These are phyloP conservation scores for Zophobas atratus DNA, from an alignment of 1,140 invertebrate species.

Conservation along the genomic window DNA sequence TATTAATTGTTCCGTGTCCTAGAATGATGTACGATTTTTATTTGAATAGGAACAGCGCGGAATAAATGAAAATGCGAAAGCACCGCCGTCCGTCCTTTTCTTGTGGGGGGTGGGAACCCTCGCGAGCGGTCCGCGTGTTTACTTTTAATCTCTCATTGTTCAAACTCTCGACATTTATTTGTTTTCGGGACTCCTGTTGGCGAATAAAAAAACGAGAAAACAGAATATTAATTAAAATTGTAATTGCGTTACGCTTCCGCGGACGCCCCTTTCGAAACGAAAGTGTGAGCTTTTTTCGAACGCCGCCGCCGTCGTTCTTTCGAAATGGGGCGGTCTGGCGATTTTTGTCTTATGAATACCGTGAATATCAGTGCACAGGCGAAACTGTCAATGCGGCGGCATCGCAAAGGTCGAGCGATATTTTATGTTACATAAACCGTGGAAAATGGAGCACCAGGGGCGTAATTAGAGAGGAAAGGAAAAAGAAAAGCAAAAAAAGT, in stretches of 20 bases:
- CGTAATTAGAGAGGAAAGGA: neutral
- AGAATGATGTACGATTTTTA: constrained; percentile 63
- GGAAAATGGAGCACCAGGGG: constrained; percentile 4
- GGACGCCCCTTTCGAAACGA: constrained; percentile 32
- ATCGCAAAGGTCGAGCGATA: constrained; percentile 44
- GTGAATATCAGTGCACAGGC: constrained; percentile 46
- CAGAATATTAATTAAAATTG: constrained; percentile 65
- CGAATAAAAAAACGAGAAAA: constrained; percentile 56
- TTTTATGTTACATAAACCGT: constrained; percentile 39
- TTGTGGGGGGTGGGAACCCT: constrained; percentile 29
- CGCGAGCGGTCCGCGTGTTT: constrained; percentile 57
- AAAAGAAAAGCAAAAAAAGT: neutral
- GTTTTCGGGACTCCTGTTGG: constrained; percentile 51
- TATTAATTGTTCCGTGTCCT: constrained; percentile 62
- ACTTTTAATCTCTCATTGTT: constrained; percentile 66
- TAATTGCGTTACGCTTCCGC: constrained; percentile 57
- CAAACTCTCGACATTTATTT: constrained; percentile 62
- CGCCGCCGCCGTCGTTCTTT: neutral
- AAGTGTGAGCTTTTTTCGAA: constrained; percentile 17
- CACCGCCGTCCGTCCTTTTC: constrained; percentile 44
- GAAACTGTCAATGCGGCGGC: constrained; percentile 44
- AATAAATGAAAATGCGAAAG: constrained; percentile 57
- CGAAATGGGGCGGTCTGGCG: neutral
- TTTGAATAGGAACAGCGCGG: constrained; percentile 59
- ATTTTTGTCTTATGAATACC: neutral